Evolutionary conservation across 1,140 invertebrate genomes (phyloP).

Genomic region (Telenomus remus): DNA sequence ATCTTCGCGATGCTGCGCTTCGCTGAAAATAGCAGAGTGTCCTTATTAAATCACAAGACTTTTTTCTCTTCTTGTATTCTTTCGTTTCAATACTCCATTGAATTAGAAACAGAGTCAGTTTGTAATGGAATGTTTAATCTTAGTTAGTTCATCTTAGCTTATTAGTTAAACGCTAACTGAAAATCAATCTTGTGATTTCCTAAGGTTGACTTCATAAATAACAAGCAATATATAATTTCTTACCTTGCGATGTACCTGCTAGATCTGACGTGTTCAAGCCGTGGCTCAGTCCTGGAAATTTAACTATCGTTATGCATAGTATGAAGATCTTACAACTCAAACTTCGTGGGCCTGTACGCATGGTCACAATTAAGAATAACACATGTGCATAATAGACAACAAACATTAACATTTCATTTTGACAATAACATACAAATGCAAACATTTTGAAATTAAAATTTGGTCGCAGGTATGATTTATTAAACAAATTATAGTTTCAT

Average conservation of each 20-base stretch:
- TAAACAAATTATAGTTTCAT: no score
- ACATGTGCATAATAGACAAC: slow-evolving; percentile 22
- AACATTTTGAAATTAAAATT: slow-evolving; percentile 4
- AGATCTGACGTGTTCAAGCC: slow-evolving; percentile 82
- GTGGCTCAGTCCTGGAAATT: slow-evolving; percentile 80
- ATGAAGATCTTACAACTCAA: slow-evolving; percentile 51
- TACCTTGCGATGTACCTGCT: slow-evolving; percentile 90
- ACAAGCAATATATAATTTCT: slow-evolving; percentile 73
- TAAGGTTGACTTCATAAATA: slow-evolving; percentile 19
- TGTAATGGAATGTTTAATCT: no score
- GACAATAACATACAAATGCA: background rate
- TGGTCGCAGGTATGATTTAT: background rate
- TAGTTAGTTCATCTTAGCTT: no score
- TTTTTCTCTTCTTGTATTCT: background rate
- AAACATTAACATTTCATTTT: slow-evolving; percentile 2
- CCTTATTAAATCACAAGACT: slow-evolving; percentile 63
- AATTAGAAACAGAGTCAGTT: background rate
- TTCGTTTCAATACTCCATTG: background rate
- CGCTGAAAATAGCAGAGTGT: slow-evolving; percentile 66
- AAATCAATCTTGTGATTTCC: slow-evolving; percentile 60
- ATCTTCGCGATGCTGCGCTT: slow-evolving; percentile 57
- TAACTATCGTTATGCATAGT: slow-evolving; percentile 74
- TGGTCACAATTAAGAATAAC: slow-evolving; percentile 69
- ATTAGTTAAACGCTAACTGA: no score
- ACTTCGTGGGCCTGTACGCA: slow-evolving; percentile 71